Base-by-base conservation (phyloP, 2,113 vertebrate genomes). In the Otolemur garnettii region DNA sequence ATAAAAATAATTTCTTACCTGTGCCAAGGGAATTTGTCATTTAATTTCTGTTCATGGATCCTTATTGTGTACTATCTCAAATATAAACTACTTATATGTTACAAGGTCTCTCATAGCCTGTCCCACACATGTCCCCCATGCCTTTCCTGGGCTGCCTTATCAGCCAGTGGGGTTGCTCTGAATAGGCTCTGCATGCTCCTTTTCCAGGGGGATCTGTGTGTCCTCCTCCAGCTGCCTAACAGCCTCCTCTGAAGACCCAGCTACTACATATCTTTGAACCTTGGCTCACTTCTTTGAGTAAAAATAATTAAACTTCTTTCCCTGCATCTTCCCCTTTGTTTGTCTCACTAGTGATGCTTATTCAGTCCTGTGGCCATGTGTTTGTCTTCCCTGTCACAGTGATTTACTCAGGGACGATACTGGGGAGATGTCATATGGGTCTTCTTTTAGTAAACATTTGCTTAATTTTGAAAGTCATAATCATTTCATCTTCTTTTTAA, bases 391-490 rank as follows among this genome's bases (percentile, higher is more conserved):
- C 45, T 81, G 4, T 55, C 21, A 4, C 50, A 13, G 59, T 30
- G 19, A 50, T 45, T 68, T 62, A 45, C 24, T 55, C 30, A 71
- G 71, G 68, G 57, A 53, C 42, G 53, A 45, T 35, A 18, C 15
- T 59, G 28, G 53, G 62, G 57, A 59, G 71, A 60, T 82, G 42
- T 7, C 53, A 22, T 1, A 15, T 78, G 45, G 69, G 50, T 55
- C 12, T 45, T 89, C 22, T 72, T 72, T 82, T 33, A 78, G 50
- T 81, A 93, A 91, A 82, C 91, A 30, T 62, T 86, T 68, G 28
- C 45, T 85, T 72, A 28, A 55, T 78, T 92, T 79, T 18, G 55
- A 66, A 91, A 68, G 9, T 60, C 55, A 30, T 10, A 74, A 13
- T 72, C 50, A 91, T 7, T 30, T 93, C 38, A 8, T 35, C 42